Percentiles rank a stretch among this genome's conserved stretches.
Conservation (phyloP, 2,113 vertebrate species). For the Psammodynastes pulverulentus region DNA sequence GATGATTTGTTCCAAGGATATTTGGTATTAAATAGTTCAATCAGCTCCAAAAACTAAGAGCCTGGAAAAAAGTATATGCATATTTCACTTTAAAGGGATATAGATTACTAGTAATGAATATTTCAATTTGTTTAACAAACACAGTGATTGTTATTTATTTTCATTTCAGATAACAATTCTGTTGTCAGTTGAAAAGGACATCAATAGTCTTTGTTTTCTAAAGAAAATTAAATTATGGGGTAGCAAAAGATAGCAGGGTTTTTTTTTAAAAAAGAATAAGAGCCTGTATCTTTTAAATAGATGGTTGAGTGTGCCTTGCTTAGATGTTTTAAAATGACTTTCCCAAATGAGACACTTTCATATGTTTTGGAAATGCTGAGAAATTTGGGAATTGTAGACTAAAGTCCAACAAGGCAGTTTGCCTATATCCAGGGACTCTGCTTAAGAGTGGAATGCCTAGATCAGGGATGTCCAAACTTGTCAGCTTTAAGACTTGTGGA, state of each 20-base stretch:
- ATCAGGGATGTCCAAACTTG: too few relatives aligned
- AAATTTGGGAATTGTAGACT: neutral
- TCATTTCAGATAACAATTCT: neutral
- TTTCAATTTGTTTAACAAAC: slow-evolving; percentile 4
- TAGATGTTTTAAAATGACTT: neutral
- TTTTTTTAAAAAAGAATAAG: neutral
- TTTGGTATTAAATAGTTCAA: neutral
- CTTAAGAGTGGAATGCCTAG: neutral
- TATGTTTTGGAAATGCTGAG: neutral
- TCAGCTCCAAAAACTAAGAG: neutral
- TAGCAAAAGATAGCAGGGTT: neutral
- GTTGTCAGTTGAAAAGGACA: neutral
- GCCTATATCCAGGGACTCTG: neutral
- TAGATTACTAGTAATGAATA: neutral
- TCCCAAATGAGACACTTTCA: neutral
- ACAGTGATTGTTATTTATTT: neutral
- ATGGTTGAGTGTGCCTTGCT: neutral
- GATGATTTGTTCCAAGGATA: neutral
- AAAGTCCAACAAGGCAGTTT: neutral
- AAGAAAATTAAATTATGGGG: neutral
- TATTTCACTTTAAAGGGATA: neutral
- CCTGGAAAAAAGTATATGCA: neutral
- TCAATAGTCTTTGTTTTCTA: neutral
- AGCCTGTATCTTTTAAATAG: neutral
- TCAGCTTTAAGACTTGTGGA: too few relatives aligned